Evolutionary conservation across 2,113 vertebrate genomes (phyloP).

Genomic region (Hydropotes inermis): DNA sequence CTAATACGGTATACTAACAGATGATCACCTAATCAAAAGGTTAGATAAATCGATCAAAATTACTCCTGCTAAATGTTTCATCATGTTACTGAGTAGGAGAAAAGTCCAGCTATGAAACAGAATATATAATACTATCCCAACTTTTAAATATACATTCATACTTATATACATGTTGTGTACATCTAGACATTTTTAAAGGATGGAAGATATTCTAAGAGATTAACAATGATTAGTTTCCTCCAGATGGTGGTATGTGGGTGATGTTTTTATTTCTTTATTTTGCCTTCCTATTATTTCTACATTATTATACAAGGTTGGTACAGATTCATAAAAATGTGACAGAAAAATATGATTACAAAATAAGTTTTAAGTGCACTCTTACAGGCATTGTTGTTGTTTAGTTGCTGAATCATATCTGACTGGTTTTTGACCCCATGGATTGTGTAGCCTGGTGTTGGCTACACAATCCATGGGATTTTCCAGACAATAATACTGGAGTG

Average conservation of each 20-base stretch:
- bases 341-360: conserved; percentile 29
- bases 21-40: neutral
- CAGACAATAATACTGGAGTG: neutral
- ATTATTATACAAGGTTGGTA: neutral
- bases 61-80: neutral
- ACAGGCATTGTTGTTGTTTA: neutral
- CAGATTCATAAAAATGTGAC: conserved; percentile 3
- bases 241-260: neutral
- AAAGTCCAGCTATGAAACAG: conserved; percentile 8
- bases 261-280: conserved; percentile 23
- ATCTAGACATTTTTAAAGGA: conserved; percentile 26
- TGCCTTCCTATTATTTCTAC: conserved; percentile 12
- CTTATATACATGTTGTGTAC: neutral
- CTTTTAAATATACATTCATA: conserved; percentile 12
- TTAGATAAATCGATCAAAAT: conserved; percentile 27
- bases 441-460: neutral
- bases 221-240: neutral
- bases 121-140: conserved; percentile 27
- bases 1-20: neutral
- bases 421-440: neutral
- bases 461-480: neutral
- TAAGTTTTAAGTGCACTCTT: conserved; percentile 29
- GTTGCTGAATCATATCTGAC: neutral
- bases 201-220: neutral
- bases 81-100: neutral